A percentile compares a stretch with the other conserved stretches of the same genome.
Evolutionary conservation across 2,113 vertebrate species (phyloP).

Genomic region (Tachysurus vachellii): DNA sequence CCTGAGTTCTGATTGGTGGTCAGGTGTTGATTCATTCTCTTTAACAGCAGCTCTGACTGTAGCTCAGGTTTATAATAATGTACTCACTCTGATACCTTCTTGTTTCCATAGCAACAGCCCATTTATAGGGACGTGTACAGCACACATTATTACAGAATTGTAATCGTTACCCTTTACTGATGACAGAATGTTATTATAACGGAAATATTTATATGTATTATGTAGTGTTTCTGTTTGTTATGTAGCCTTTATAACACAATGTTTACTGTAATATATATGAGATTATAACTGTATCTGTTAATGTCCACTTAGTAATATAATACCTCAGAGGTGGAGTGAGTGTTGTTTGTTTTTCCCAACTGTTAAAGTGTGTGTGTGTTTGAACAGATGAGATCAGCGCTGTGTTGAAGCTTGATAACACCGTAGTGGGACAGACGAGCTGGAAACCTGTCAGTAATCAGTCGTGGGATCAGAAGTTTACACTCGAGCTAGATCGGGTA

Average conservation of each 20-base stretch:
- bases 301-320: not conserved
- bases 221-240: not conserved
- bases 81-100: not conserved
- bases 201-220: not conserved
- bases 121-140: not conserved
- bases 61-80: not conserved
- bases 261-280: not conserved
- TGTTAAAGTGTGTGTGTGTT: not conserved
- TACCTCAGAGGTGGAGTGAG: not conserved
- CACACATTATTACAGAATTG: no score
- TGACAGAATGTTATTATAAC: not conserved
- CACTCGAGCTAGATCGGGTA: constrained; percentile 98
- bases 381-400: constrained; percentile 93
- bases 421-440: constrained; percentile 94
- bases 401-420: constrained; percentile 98
- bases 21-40: not conserved
- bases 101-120: not conserved
- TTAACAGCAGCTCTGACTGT: not conserved
- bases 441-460: constrained; percentile 98
- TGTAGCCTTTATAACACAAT: not conserved
- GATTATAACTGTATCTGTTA: not conserved
- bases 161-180: not conserved
- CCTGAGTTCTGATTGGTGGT: not conserved
- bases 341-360: not conserved
- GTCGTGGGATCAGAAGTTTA: constrained; percentile 99